Evolutionary conservation across 2,888 invertebrate species (phyloP), one percentile per base, ranked within the genome.

Genomic region (Meandrusa payeni): DNA sequence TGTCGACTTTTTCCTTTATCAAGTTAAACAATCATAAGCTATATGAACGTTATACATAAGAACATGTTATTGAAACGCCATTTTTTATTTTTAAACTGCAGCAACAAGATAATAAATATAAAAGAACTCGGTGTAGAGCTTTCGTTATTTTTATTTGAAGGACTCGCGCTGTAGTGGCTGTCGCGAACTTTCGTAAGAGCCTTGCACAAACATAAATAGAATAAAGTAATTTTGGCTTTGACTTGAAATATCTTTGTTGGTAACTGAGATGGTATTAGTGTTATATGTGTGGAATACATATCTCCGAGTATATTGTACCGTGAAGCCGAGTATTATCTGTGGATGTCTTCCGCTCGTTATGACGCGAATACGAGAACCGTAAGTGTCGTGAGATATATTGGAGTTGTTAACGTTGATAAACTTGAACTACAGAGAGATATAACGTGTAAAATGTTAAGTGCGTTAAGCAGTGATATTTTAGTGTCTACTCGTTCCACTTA

Each of bases 271-370:
- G 28, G 10, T 15, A 29, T 41, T 34, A 41, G 34, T 39, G 29
- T 34, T 33, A 28, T 34, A 7, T 41, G 12, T 41, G 20, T 26
- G 32, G 20, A 33, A 20, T 33, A 41, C n/a, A 27, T 15, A 15
- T 5, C 9, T 7, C 27, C 12, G 28, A 28, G 20, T 17, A 12
- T 6, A 34, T 15, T 39, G 22, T n/a, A n/a, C n/a, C n/a, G n/a
- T n/a, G 10, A 39, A 39, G 22, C 22, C 28, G 15, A 23, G 34
- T 34, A 41, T 41, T 34, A 34, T 28, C 34, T 11, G 15, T 3
- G 28, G 41, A 20, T 41, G 33, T 20, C 22, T 41, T 34, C 6
- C 26, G 24, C 10, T 41, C 27, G 40, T 40, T 23, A 40, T 12
- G 33, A 19, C 23, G n/a, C 19, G 41, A 22, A 41, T 27, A 22